Evolutionary conservation across 2,888 invertebrate species (phyloP).

Genomic region (Rotaria socialis): DNA sequence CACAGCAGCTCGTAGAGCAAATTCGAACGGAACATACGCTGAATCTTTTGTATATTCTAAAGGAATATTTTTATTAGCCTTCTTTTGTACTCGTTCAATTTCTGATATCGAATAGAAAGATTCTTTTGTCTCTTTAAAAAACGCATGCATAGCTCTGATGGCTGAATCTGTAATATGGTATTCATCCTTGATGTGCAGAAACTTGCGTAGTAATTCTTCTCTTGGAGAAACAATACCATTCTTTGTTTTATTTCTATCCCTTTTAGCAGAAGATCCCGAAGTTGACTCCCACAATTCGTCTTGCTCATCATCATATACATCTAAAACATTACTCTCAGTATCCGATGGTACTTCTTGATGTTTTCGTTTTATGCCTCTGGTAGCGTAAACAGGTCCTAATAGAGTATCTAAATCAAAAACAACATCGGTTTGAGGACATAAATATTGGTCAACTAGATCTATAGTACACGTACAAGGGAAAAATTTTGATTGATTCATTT

Average conservation of each 20-base stretch:
- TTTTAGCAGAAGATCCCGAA: no score
- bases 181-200: background rate
- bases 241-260: no score
- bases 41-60: background rate
- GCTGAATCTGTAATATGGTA: background rate
- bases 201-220: background rate
- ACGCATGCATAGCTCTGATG: background rate
- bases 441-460: no score
- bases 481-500: no score
- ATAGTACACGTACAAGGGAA: no score
- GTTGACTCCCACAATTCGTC: no score
- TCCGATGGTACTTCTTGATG: background rate
- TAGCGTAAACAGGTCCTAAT: background rate
- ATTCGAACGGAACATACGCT: background rate
- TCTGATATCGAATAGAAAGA: background rate
- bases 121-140: background rate
- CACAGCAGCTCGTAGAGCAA: background rate
- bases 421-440: no score
- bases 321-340: background rate
- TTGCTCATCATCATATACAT: no score
- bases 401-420: background rate
- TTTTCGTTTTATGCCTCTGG: background rate
- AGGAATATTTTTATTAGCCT: background rate
- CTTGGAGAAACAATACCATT: no score
- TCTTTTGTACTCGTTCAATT: background rate